Conservation (phyloP, 2,113 vertebrate genomes). For the Athene cunicularia region DNA sequence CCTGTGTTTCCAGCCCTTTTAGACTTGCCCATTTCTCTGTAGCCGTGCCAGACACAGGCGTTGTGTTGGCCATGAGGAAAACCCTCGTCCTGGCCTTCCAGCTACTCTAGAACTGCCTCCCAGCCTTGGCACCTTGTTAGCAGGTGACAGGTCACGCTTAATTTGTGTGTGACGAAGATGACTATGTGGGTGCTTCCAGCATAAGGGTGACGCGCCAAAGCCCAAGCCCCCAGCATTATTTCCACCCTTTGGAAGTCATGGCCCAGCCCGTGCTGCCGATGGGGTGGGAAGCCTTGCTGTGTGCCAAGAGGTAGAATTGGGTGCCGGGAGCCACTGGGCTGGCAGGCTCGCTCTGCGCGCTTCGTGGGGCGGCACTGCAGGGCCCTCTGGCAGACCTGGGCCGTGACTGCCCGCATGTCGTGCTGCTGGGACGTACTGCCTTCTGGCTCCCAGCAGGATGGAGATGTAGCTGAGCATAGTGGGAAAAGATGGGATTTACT, state of each 20-base stretch:
- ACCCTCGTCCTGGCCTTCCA: not conserved
- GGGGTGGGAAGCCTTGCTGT: fast-evolving
- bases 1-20: not conserved
- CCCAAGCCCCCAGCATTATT: not conserved
- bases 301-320: slow-evolving; percentile 10
- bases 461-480: not conserved
- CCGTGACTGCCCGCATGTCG: not conserved
- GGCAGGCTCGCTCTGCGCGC: fast-evolving
- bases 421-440: not conserved
- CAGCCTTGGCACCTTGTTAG: not conserved
- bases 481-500: not conserved
- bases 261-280: fast-evolving
- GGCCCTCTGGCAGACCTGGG: not conserved
- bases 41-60: fast-evolving
- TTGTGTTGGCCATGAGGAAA: not conserved
- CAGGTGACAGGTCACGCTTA: fast-evolving
- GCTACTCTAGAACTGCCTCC: not conserved
- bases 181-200: not conserved
- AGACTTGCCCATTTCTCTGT: not conserved
- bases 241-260: fast-evolving
- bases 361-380: fast-evolving
- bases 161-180: not conserved
- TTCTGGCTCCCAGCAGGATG: not conserved
- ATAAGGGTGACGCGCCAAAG: not conserved
- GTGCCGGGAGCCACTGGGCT: fast-evolving